Conservation (phyloP, 1,140 invertebrate genomes). For the Lepeophtheirus salmonis region DNA sequence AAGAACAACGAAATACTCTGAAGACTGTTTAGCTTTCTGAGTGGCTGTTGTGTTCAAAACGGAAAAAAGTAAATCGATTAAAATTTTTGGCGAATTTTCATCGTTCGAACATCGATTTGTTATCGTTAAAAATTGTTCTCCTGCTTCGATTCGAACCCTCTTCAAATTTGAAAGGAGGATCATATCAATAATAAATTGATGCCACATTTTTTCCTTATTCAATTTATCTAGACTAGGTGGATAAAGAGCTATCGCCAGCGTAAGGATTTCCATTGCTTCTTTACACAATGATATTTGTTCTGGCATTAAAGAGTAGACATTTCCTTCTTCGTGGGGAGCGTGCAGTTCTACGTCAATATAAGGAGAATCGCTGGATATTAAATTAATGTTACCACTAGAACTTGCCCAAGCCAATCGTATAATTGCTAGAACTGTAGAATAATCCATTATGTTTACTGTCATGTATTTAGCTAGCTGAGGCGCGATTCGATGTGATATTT, state of each 20-base stretch:
- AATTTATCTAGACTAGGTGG: conserved; percentile 53
- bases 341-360: too few relatives aligned
- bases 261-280: conserved; percentile 76
- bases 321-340: too few relatives aligned
- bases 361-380: conserved; percentile 41
- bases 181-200: conserved; percentile 68
- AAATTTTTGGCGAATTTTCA: conserved; percentile 39
- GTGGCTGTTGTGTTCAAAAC: conserved; percentile 50
- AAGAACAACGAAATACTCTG: conserved; percentile 56
- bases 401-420: conserved; percentile 58
- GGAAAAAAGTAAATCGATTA: conserved; percentile 54
- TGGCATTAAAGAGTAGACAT: too few relatives aligned
- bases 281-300: conserved; percentile 62
- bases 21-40: conserved; percentile 54
- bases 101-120: conserved; percentile 40
- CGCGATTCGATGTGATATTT: conserved; percentile 51
- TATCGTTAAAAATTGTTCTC: conserved; percentile 62
- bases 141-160: conserved; percentile 47
- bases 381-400: conserved; percentile 44
- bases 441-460: conserved; percentile 16
- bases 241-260: conserved; percentile 66
- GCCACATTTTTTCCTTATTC: conserved; percentile 52
- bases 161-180: conserved; percentile 47
- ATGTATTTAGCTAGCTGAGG: conserved; percentile 41
- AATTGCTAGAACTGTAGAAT: conserved; percentile 43